phyloP scores from a whole-genome alignment of 2,113 vertebrate species.

The Lamprotornis superbus region DNA sequence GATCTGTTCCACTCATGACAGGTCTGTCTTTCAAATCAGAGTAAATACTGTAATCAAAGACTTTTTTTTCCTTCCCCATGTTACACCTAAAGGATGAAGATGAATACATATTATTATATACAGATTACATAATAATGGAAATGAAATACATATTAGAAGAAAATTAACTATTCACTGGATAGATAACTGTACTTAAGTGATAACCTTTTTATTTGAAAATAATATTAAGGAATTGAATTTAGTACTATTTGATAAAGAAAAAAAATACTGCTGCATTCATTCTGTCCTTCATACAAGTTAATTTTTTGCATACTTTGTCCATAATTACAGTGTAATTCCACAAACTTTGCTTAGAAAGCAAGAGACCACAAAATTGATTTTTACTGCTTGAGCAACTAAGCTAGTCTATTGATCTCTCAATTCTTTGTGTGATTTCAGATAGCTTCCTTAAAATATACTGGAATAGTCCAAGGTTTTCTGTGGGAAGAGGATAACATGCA shows the following conservation, averaged over 20 bases:
- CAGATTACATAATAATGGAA: background rate
- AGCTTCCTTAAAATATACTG: background rate
- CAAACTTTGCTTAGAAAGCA: constrained; percentile 23
- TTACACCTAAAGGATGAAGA: background rate
- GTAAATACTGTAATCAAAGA: background rate
- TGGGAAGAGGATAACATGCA: background rate
- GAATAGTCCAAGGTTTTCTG: background rate
- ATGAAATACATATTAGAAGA: background rate
- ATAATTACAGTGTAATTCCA: constrained; percentile 11
- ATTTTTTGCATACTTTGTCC: background rate
- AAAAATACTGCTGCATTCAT: background rate
- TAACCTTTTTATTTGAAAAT: background rate
- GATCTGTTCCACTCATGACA: background rate
- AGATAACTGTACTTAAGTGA: background rate
- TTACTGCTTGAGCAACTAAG: background rate
- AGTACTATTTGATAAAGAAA: background rate
- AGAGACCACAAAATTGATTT: background rate
- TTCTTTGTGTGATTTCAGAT: constrained; percentile 20
- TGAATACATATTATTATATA: background rate
- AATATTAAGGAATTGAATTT: background rate
- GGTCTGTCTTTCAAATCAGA: background rate
- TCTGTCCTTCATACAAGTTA: background rate
- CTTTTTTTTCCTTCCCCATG: background rate
- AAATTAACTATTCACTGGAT: background rate
- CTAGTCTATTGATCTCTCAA: background rate